phyloP scores from a whole-genome alignment of 2,888 invertebrate species.

The Sturmia bella region DNA sequence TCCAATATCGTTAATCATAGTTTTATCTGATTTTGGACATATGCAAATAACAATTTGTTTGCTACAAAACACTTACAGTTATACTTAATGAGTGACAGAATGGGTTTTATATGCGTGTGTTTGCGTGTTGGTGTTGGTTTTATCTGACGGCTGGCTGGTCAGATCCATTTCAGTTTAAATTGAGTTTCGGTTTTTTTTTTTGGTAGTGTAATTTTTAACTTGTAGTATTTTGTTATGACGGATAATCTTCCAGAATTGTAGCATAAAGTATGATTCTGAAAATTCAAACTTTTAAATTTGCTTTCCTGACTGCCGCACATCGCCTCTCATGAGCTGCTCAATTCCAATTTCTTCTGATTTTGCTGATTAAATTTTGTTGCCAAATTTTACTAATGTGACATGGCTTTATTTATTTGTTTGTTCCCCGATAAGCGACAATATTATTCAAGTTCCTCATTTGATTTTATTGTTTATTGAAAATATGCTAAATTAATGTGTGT shows the following conservation, averaged over 20 bases:
- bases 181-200: neutral
- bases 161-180: constrained; percentile 21
- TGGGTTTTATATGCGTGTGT: neutral
- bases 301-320: no score
- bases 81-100: constrained; percentile 32
- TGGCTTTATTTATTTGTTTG: no score
- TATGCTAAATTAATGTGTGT: neutral
- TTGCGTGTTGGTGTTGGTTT: neutral
- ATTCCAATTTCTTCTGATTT: no score
- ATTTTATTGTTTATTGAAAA: constrained; percentile 18
- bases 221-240: neutral
- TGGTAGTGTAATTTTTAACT: constrained; percentile 8
- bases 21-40: constrained; percentile 70
- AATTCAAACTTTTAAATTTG: no score
- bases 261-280: no score
- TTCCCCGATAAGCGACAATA: neutral
- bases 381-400: no score
- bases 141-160: constrained; percentile 8
- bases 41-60: constrained; percentile 70
- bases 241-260: no score
- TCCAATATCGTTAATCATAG: constrained; percentile 71
- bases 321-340: no score
- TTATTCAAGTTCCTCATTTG: constrained; percentile 4
- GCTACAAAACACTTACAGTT: constrained; percentile 15
- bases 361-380: no score